Conservation (phyloP, 2,797 vertebrate genomes). For the Stomatorhinus walkeri region DNA sequence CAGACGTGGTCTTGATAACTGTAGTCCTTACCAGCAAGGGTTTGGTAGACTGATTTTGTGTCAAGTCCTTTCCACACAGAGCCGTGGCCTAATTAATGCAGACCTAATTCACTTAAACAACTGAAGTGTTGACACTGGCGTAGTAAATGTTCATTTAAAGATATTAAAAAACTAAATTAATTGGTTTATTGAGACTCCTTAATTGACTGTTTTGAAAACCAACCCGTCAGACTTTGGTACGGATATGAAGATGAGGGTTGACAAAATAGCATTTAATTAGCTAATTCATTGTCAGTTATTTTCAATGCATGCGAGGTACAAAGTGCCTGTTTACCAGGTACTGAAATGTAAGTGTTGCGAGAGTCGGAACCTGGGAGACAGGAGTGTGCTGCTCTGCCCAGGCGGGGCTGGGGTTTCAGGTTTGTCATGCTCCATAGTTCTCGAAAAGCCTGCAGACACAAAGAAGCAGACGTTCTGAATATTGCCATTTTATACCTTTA, state of each 20-base stretch:
- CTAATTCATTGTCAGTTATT: not conserved
- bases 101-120: not conserved
- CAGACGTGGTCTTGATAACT: constrained; percentile 7
- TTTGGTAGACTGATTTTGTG: not conserved
- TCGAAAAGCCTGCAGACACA: not conserved
- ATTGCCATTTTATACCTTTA: not conserved
- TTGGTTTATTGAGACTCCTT: not conserved
- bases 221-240: not conserved
- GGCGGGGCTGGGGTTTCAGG: not conserved
- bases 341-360: not conserved
- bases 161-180: not conserved
- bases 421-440: not conserved
- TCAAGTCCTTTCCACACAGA: not conserved
- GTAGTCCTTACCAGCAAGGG: not conserved
- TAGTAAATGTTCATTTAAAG: not conserved
- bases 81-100: not conserved
- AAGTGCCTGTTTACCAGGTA: not conserved
- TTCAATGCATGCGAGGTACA: not conserved
- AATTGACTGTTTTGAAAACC: not conserved
- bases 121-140: not conserved
- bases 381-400: not conserved
- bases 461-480: not conserved
- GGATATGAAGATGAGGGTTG: not conserved
- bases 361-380: not conserved
- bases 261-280: not conserved